Percentiles rank a stretch among this genome's conserved stretches.
Evolutionary conservation across 2,113 vertebrate species (phyloP).

Genomic region (Macquaria ambigua): DNA sequence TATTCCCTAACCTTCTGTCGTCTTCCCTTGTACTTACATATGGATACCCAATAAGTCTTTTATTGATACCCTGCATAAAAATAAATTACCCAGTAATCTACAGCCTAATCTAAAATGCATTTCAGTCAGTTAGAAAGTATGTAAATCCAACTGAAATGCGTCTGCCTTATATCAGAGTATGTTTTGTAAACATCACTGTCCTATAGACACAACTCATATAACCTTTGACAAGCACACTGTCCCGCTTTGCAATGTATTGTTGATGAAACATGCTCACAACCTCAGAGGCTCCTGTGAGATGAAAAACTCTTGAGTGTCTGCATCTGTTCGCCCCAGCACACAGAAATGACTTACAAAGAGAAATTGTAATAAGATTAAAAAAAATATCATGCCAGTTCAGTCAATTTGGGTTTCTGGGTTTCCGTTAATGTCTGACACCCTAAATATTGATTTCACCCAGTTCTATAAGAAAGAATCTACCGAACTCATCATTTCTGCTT

Average conservation of each 20-base stretch:
- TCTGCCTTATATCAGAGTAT: neutral
- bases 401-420: neutral
- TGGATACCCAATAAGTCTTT: neutral
- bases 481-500: neutral
- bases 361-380: neutral
- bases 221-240: slow-evolving; percentile 18
- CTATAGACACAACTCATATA: neutral
- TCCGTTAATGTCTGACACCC: neutral
- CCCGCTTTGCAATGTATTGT: neutral
- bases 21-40: neutral
- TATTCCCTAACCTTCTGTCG: neutral
- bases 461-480: neutral
- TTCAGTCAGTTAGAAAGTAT: neutral
- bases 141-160: neutral
- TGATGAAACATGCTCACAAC: slow-evolving; percentile 13
- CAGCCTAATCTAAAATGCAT: neutral
- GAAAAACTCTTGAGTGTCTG: neutral
- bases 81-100: neutral
- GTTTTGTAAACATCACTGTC: slow-evolving; percentile 41
- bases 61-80: neutral
- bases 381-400: neutral
- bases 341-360: neutral
- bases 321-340: neutral
- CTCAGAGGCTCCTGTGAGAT: neutral
- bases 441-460: neutral